Percentiles rank a stretch among this genome's conserved stretches.
Evolutionary conservation across 2,797 vertebrate genomes (phyloP).

Genomic region (Rhadinocentrus ornatus): DNA sequence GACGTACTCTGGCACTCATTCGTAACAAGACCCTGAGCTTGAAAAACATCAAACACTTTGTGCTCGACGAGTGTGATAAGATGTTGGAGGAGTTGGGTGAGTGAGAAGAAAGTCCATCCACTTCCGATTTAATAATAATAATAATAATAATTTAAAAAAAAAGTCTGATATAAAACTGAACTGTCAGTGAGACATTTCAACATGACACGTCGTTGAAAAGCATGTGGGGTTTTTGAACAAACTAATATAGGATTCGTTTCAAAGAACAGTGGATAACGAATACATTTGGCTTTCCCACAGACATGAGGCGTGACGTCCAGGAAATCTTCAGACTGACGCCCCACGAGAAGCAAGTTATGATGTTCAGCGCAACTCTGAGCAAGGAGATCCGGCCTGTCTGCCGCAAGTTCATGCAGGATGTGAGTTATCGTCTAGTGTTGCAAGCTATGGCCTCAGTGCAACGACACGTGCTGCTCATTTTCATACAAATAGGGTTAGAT

Average conservation of each 20-base stretch:
- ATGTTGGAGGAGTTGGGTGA: slow-evolving; percentile 92
- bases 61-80: slow-evolving; percentile 92
- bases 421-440: slow-evolving; percentile 75
- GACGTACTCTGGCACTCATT: slow-evolving; percentile 86
- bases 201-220: too few relatives aligned
- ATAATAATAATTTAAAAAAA: too few relatives aligned
- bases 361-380: slow-evolving; percentile 92
- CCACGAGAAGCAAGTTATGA: slow-evolving; percentile 92
- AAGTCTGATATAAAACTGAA: too few relatives aligned
- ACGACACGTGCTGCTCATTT: too few relatives aligned
- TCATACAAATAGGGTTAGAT: too few relatives aligned
- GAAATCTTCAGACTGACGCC: slow-evolving; percentile 90
- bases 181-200: too few relatives aligned
- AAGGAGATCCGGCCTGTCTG: slow-evolving; percentile 91
- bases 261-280: background rate
- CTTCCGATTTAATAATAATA: too few relatives aligned
- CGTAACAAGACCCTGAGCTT: slow-evolving; percentile 85
- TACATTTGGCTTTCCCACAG: slow-evolving; percentile 54
- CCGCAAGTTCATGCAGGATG: slow-evolving; percentile 94
- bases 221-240: background rate
- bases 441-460: background rate
- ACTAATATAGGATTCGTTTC: background rate
- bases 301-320: slow-evolving; percentile 91
- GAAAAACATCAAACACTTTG: slow-evolving; percentile 90
- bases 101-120: slow-evolving; percentile 57